Evolutionary conservation across 2,797 vertebrate genomes (phyloP).

Genomic region (Oreochromis grahami): DNA sequence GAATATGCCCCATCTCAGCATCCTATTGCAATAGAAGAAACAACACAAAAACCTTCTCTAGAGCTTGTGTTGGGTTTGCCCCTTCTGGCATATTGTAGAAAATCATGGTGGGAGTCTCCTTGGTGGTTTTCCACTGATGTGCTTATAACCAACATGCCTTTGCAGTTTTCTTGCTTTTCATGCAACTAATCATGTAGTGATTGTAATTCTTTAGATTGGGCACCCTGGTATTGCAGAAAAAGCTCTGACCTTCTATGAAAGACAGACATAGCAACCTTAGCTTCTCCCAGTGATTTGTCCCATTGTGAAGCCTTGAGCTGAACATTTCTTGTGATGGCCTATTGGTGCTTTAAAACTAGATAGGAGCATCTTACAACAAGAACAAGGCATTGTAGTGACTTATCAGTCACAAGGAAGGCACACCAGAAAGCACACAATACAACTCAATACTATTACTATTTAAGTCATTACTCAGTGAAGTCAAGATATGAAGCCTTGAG

Average conservation of each 20-base stretch:
- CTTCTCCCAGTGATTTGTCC: background rate
- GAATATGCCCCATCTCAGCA: background rate
- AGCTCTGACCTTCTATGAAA: background rate
- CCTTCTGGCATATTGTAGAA: too few species aligned
- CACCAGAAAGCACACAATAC: background rate
- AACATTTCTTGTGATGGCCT: background rate
- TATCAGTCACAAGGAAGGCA: background rate
- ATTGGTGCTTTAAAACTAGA: background rate
- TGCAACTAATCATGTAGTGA: background rate
- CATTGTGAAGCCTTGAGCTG: background rate
- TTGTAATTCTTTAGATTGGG: background rate
- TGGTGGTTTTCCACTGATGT: too few species aligned
- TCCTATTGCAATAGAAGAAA: background rate
- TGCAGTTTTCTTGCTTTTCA: background rate
- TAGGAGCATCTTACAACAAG: fast-evolving
- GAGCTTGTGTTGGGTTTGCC: background rate
- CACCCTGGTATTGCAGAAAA: background rate
- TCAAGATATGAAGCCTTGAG: background rate
- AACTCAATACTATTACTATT: background rate
- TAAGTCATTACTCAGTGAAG: background rate
- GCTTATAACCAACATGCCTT: too few species aligned
- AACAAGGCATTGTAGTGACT: background rate
- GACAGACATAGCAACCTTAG: background rate
- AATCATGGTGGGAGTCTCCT: too few species aligned
- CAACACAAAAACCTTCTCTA: background rate